Conservation (phyloP, 2,797 vertebrate genomes). For the Dicrostonyx torquatus region DNA sequence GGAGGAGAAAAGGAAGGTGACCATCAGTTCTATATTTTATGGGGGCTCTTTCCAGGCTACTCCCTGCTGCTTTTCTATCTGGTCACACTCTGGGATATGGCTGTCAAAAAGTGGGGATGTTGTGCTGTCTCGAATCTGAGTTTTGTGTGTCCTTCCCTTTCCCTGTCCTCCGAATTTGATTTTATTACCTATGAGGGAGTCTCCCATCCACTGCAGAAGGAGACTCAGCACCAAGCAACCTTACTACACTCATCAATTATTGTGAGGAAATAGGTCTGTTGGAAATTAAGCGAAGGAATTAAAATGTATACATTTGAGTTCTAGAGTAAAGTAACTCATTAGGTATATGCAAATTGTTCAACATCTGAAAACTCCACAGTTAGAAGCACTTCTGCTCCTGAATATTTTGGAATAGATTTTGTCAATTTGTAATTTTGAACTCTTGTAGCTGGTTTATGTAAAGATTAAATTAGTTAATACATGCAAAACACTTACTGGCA, state of each 20-base stretch:
- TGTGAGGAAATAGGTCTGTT: not conserved
- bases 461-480: constrained; percentile 63
- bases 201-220: not conserved
- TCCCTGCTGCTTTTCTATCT: not conserved
- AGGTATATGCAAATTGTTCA: not conserved
- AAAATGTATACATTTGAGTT: not conserved
- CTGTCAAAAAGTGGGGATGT: not conserved
- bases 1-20: too few species aligned
- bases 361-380: not conserved
- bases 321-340: not conserved
- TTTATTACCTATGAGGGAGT: not conserved
- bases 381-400: not conserved
- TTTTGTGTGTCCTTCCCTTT: not conserved
- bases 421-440: not conserved
- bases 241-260: not conserved
- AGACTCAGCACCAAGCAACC: not conserved
- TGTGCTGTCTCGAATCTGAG: not conserved
- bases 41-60: not conserved
- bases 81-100: not conserved
- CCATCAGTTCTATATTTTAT: not conserved
- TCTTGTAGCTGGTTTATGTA: not conserved
- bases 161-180: rapidly evolving
- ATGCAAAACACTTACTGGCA: constrained; percentile 19
- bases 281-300: not conserved
- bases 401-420: not conserved